A percentile compares a stretch with the other conserved stretches of the same genome.
These are phyloP conservation scores for Cossypha heuglini DNA, from an alignment of 2,797 vertebrate species.

Conservation along the genomic window DNA sequence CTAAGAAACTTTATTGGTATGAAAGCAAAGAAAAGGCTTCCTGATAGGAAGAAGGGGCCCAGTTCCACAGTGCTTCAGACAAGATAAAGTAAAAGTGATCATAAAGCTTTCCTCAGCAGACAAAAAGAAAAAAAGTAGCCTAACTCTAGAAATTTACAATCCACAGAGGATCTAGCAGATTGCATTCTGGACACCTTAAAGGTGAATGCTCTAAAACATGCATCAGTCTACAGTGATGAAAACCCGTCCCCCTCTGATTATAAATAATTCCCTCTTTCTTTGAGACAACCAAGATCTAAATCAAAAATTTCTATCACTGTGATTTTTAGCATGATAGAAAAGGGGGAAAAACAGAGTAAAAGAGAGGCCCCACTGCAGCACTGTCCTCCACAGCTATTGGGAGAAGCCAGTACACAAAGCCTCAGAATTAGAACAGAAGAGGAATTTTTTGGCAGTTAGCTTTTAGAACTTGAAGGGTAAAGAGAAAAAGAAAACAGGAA, in stretches of 20 bases:
- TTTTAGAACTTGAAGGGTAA: not conserved
- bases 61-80: slow-evolving; percentile 29
- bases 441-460: not conserved
- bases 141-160: slow-evolving; percentile 76
- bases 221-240: slow-evolving; percentile 56
- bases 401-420: not conserved
- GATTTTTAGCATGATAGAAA: slow-evolving; percentile 45
- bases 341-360: not conserved
- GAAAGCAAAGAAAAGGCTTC: slow-evolving; percentile 63
- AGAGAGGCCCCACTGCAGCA: not conserved
- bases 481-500: not conserved
- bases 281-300: slow-evolving; percentile 53
- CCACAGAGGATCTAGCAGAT: slow-evolving; percentile 70
- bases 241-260: slow-evolving; percentile 22
- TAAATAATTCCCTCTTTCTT: slow-evolving; percentile 66
- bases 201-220: slow-evolving; percentile 72
- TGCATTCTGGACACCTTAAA: slow-evolving; percentile 76
- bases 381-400: not conserved
- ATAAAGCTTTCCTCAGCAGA: slow-evolving; percentile 70
- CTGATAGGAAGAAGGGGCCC: slow-evolving; percentile 48
- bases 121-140: slow-evolving; percentile 54
- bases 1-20: slow-evolving; percentile 67
- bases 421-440: not conserved
- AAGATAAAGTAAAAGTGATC: slow-evolving; percentile 65
- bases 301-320: slow-evolving; percentile 31